phyloP scores from a whole-genome alignment of 2,888 invertebrate species.

The Onthophagus sagittarius region DNA sequence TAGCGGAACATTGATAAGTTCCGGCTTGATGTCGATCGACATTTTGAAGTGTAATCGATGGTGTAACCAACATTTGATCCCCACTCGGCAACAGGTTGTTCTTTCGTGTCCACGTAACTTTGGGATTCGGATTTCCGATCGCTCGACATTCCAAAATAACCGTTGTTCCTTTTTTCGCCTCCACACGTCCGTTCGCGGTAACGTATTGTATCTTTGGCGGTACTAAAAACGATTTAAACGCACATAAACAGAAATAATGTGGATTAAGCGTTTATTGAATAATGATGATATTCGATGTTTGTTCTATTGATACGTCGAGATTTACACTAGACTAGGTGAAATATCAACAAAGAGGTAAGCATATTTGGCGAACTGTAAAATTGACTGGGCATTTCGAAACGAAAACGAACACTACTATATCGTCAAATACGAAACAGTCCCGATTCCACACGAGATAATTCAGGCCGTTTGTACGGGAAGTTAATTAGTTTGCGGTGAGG shows the following conservation, averaged over 20 bases:
- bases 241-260: neutral
- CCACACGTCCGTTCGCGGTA: conserved; percentile 59
- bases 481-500: neutral
- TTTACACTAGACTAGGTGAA: neutral
- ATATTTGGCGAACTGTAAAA: neutral
- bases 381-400: neutral
- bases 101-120: conserved; percentile 54
- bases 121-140: conserved; percentile 53
- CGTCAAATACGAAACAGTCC: neutral
- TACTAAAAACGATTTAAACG: conserved; percentile 47
- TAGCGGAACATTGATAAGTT: conserved; percentile 60
- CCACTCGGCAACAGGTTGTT: conserved; percentile 55
- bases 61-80: conserved; percentile 59
- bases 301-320: neutral
- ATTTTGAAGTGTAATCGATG: conserved; percentile 57
- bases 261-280: no score
- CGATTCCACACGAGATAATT: neutral
- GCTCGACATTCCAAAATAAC: conserved; percentile 52
- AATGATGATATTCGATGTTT: no score
- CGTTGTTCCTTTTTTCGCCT: conserved; percentile 55
- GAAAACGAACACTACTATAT: neutral
- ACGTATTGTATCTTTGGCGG: conserved; percentile 62
- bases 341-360: neutral
- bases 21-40: conserved; percentile 63
- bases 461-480: neutral